phyloP scores from a whole-genome alignment of 1,140 invertebrate species.

The Bombus fervidus region DNA sequence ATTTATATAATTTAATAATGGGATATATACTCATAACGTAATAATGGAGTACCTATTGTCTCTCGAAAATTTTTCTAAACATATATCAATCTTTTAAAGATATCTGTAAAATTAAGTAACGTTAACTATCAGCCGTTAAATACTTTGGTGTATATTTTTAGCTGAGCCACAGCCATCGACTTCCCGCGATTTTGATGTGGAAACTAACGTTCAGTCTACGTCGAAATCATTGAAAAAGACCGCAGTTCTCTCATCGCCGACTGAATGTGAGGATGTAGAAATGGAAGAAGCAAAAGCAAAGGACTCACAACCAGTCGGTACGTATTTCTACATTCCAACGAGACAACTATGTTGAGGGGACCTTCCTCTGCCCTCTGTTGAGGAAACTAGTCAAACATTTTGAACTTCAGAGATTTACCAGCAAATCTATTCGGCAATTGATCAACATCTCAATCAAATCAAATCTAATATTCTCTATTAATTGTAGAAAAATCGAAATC shows the following conservation, averaged over 20 bases:
- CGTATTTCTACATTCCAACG: not conserved
- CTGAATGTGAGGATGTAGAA: not conserved
- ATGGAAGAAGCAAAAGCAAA: not conserved
- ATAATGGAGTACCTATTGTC: not conserved
- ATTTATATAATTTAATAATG: too few relatives aligned
- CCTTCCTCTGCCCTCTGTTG: conserved; percentile 45
- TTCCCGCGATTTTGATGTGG: not conserved
- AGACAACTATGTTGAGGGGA: not conserved
- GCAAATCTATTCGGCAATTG: not conserved
- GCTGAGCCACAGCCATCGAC: conserved; percentile 44
- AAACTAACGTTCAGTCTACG: not conserved
- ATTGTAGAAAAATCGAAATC: not conserved
- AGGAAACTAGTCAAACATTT: not conserved
- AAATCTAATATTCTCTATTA: not conserved
- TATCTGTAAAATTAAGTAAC: not conserved
- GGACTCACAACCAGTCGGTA: conserved; percentile 25
- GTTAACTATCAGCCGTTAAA: not conserved
- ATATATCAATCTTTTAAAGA: too few relatives aligned
- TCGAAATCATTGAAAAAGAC: not conserved
- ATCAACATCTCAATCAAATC: not conserved
- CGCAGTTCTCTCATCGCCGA: not conserved
- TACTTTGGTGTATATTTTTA: not conserved
- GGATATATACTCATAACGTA: too few relatives aligned
- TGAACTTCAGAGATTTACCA: conserved; percentile 16
- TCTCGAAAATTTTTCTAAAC: not conserved